These are phyloP conservation scores for Girardinus metallicus DNA, from an alignment of 2,797 vertebrate species.

Conservation along the genomic window DNA sequence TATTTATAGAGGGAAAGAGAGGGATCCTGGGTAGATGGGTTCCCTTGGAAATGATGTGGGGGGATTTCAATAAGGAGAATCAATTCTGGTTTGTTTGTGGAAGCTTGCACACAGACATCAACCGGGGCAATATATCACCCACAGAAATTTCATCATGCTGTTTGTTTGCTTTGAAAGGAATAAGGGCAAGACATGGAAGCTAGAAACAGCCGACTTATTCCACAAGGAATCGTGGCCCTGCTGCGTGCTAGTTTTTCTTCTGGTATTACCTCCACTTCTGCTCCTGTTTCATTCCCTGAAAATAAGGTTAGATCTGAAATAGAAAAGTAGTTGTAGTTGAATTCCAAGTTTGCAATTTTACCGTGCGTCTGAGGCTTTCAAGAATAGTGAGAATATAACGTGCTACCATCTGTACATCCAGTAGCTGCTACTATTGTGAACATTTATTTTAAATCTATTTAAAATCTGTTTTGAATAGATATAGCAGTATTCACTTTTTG, in stretches of 20 bases:
- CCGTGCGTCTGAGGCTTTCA: neutral
- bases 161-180: constrained; percentile 59
- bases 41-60: constrained; percentile 50
- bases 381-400: neutral
- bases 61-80: constrained; percentile 68
- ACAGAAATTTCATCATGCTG: constrained; percentile 61
- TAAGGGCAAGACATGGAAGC: constrained; percentile 34
- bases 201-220: constrained; percentile 30
- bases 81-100: constrained; percentile 65
- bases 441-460: neutral
- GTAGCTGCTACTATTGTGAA: neutral
- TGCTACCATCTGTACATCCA: neutral
- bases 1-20: constrained; percentile 43
- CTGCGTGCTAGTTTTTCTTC: constrained; percentile 29
- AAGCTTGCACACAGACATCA: constrained; percentile 46
- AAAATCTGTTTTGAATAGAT: too few species aligned
- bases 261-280: constrained; percentile 19
- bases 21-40: constrained; percentile 47
- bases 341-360: neutral
- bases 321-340: neutral
- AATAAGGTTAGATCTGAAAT: constrained; percentile 28
- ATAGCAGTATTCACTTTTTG: too few species aligned
- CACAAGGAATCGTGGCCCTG: constrained; percentile 13
- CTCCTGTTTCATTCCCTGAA: constrained; percentile 17
- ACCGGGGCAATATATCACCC: constrained; percentile 60